Evolutionary conservation across 2,113 vertebrate genomes (phyloP), one percentile per base, ranked within the genome.

Genomic region (Nerophis ophidion): DNA sequence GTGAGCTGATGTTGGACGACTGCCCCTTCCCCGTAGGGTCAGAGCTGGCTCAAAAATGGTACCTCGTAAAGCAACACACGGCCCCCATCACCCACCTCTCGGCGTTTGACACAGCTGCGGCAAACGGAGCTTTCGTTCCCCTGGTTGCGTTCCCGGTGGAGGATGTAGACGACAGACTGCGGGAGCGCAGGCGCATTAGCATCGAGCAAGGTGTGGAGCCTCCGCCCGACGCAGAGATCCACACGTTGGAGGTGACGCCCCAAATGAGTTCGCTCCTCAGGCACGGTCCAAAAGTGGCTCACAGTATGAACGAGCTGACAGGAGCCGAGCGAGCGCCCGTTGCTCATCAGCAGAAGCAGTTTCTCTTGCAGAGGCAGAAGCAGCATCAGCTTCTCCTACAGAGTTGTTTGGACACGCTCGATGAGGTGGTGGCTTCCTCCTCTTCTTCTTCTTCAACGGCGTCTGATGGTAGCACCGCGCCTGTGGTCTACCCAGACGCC

Each of bases 21-120:
- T 93, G 92, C 64, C 92, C 92, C 8, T 93, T 93, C 48, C 91
- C 91, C 0, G 84, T 86, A 0, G 92, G 87, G 48, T 91, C 92
- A 0, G 91, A 93, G 57, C 75, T 93, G 61, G 91, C 92, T 16
- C 91, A 90, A 69, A 93, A 92, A 57, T 93, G 92, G 92, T 80
- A 92, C 84, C 86, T 93, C 46, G 92, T 93, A 66, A 93, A 93
- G 72, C 91, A 92, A 69, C 92, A 92, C 89, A 93, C 92, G 0
- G 92, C 89, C 15, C 91, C 92, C 8, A 87, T 93, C 34, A 89
- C 88, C 1, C 90, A 90, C 74, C 72, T 83, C 4, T 85, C 88
- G 5, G 34, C 84, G 42, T 75, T 89, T 1, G 89, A 91, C 42
- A 54, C 87, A 1, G 26, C 81, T 35, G 80, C 77, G 0, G 80